These are phyloP conservation scores for Neostethus bicornis DNA, from an alignment of 2,797 vertebrate species.

Conservation along the genomic window DNA sequence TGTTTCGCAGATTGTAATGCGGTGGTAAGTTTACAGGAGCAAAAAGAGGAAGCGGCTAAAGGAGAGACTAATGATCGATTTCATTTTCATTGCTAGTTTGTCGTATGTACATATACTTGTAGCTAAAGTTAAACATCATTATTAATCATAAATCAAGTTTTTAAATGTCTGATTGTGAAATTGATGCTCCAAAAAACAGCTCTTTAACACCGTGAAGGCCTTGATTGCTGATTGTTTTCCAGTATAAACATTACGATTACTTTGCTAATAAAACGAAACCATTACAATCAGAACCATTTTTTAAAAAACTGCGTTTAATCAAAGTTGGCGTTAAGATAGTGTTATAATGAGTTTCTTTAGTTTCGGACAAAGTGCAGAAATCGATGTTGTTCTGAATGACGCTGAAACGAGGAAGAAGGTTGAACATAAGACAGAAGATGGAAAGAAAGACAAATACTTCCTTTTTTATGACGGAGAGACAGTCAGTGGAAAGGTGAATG, in stretches of 20 bases:
- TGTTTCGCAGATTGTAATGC: neutral
- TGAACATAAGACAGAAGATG: conserved; percentile 94
- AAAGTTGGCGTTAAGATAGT: conserved; percentile 18
- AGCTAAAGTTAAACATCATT: conserved; percentile 35
- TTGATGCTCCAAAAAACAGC: conserved; percentile 3
- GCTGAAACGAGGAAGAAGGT: conserved; percentile 91
- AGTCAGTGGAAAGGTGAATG: conserved; percentile 91
- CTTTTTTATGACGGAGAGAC: conserved; percentile 97
- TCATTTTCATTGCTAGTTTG: conserved; percentile 32
- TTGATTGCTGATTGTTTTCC: conserved; percentile 30
- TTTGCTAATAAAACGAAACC: conserved; percentile 16
- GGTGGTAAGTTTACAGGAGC: neutral
- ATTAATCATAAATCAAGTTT: conserved; percentile 20
- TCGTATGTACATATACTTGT: conserved; percentile 50
- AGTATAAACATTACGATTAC: conserved; percentile 21
- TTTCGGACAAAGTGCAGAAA: conserved; percentile 93
- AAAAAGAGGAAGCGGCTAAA: conserved; percentile 27
- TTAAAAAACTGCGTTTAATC: conserved; percentile 9
- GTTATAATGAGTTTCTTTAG: conserved; percentile 92
- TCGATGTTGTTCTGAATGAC: conserved; percentile 91
- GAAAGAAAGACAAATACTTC: conserved; percentile 96
- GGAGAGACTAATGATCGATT: conserved; percentile 44
- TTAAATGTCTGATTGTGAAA: neutral
- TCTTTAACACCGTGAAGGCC: conserved; percentile 36
- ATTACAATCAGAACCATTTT: neutral